Evolutionary conservation across 2,888 invertebrate species (phyloP).

Genomic region (Diogma glabrata): DNA sequence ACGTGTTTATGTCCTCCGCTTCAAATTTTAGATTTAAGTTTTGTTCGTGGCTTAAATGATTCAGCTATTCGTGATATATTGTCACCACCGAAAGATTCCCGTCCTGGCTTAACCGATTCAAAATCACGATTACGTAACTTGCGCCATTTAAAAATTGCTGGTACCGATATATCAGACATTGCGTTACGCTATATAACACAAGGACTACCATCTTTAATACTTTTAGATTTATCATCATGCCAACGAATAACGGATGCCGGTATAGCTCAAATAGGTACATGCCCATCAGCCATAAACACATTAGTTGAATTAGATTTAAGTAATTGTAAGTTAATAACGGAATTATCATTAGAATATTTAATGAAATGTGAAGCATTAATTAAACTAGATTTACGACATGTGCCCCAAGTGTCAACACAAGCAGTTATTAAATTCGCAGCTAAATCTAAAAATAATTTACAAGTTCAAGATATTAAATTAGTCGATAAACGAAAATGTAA

Average conservation of each 20-base stretch:
- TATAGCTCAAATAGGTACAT: constrained; percentile 72
- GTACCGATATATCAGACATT: constrained; percentile 85
- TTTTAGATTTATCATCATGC: constrained; percentile 75
- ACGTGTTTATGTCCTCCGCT: constrained; percentile 72
- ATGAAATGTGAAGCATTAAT: constrained; percentile 60
- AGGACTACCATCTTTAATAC: constrained; percentile 60
- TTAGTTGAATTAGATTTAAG: constrained; percentile 67
- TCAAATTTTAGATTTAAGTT: constrained; percentile 68
- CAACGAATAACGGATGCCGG: constrained; percentile 82
- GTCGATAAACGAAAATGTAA: constrained; percentile 45
- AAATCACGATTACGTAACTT: constrained; percentile 67
- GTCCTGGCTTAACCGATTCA: constrained; percentile 63
- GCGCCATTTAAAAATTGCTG: constrained; percentile 63
- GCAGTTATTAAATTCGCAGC: constrained; percentile 75
- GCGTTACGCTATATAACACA: constrained; percentile 54
- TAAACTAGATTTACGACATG: constrained; percentile 66
- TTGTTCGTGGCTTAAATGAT: constrained; percentile 77
- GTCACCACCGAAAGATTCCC: constrained; percentile 74
- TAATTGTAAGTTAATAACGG: constrained; percentile 71
- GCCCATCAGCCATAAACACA: constrained; percentile 51
- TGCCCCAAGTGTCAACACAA: constrained; percentile 67
- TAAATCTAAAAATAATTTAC: constrained; percentile 64
- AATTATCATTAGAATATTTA: constrained; percentile 70
- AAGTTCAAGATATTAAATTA: constrained; percentile 67
- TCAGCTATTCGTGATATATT: constrained; percentile 72